Evolutionary conservation across 2,888 invertebrate species (phyloP).

Genomic region (Cephalotes varians): DNA sequence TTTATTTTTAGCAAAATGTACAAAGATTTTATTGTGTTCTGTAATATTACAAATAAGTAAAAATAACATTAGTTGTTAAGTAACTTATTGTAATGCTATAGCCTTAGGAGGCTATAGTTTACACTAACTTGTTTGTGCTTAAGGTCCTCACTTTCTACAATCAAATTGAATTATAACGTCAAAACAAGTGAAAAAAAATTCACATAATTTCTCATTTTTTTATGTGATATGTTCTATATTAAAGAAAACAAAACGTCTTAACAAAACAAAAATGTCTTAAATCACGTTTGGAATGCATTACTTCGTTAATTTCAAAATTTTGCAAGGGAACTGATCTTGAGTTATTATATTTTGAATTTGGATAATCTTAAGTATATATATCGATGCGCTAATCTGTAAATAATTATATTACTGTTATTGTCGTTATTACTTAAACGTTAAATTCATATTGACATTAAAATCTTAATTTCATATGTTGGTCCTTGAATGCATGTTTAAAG

Average conservation of each 20-base stretch:
- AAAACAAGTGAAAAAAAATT: not conserved
- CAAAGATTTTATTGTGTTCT: conserved; percentile 36
- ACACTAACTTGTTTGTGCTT: conserved; percentile 18
- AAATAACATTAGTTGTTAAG: conserved; percentile 36
- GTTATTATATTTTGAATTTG: not conserved
- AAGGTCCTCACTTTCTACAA: not conserved
- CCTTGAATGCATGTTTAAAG: conserved; percentile 1
- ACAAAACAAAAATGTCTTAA: too few species aligned
- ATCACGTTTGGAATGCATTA: not conserved
- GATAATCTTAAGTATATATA: not conserved
- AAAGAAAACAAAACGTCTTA: conserved; percentile 8
- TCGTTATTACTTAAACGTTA: conserved; percentile 10
- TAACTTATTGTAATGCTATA: conserved; percentile 16
- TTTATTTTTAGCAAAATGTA: conserved; percentile 44
- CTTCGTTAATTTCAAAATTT: not conserved
- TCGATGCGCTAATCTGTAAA: conserved; percentile 18
- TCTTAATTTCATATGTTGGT: conserved; percentile 4
- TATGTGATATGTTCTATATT: not conserved
- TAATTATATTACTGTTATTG: conserved; percentile 1
- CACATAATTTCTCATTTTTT: not conserved
- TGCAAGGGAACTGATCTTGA: not conserved
- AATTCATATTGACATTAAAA: conserved; percentile 16
- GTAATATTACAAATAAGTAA: conserved; percentile 41
- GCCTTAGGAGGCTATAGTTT: not conserved
- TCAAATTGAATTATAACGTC: not conserved